Evolutionary conservation across 2,888 invertebrate genomes (phyloP), one percentile per base, ranked within the genome.

Genomic region (Myopa testacea): DNA sequence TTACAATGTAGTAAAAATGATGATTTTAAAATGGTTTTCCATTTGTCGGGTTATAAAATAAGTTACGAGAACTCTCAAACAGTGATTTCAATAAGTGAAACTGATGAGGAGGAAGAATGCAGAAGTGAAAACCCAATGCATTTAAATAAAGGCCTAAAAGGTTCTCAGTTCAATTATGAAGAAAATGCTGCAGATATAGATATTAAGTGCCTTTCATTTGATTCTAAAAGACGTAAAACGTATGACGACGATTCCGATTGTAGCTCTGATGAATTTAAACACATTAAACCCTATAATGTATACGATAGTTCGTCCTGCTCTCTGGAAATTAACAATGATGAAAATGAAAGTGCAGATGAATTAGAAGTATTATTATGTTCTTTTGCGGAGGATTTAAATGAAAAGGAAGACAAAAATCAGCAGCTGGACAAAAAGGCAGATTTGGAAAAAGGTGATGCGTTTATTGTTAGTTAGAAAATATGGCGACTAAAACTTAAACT

Each of bases 201-300:
- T 6, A 50, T 45, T 45, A 26, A 68, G 45, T 52, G 45, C 4
- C 52, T 45, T 2, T 63, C 63, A 63, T 37, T 37, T 55, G 37
- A 52, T 16, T 55, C 70, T 12, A 70, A 70, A 70, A 55, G n/a
- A 34, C 34, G 55, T 16, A 34, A 34, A 16, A 55, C 34, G 14
- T 55, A 5, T 19, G 26, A 69, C 26, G 26, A 26, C 10, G 50
- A 40, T 55, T 70, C 70, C 4, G 37, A 52, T 55, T 70, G 4
- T n/a, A 55, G 55, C 37, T 69, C 50, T 34, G 70, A 70, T 37
- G 34, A 70, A 34, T 70, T 70, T 70, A 50, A 50, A 34, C 19
- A 34, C 16, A 5, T 70, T 26, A 10, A 2, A 34, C 70, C 50
- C 2, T 34, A 65, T 65, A 37, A 14, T 38, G 34, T 3, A 37